Evolutionary conservation across 2,797 vertebrate species (phyloP).

Genomic region (Lophius americanus): DNA sequence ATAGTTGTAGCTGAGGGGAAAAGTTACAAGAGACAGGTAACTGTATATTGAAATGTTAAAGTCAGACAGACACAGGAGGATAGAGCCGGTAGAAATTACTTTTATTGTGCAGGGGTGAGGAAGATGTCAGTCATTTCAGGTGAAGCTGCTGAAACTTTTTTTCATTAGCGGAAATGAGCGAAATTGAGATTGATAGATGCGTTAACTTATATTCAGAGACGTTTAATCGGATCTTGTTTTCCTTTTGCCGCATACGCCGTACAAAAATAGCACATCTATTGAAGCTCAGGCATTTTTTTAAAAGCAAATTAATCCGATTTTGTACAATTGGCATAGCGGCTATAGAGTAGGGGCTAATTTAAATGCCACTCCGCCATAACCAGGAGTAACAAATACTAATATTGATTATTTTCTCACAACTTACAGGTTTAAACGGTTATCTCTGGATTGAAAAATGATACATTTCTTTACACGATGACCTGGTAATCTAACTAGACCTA

Average conservation of each 20-base stretch:
- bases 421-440: constrained; percentile 65
- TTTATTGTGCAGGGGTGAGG: constrained; percentile 5
- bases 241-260: neutral
- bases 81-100: constrained; percentile 39
- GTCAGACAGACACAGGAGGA: constrained; percentile 24
- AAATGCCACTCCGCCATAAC: constrained; percentile 56
- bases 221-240: constrained; percentile 1
- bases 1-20: constrained; percentile 32
- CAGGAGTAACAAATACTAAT: constrained; percentile 61
- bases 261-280: constrained; percentile 9
- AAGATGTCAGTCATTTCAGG: constrained; percentile 27
- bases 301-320: constrained; percentile 48
- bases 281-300: constrained; percentile 19
- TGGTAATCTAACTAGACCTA: constrained; percentile 59
- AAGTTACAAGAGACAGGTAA: constrained; percentile 41
- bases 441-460: constrained; percentile 78
- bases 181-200: constrained; percentile 1
- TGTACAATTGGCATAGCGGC: constrained; percentile 37
- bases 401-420: constrained; percentile 72
- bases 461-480: constrained; percentile 63
- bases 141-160: constrained; percentile 26
- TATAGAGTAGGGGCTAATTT: constrained; percentile 41
- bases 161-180: constrained; percentile 21
- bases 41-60: constrained; percentile 34
- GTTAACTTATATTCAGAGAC: neutral